These are phyloP conservation scores for Tangara arthus DNA, from an alignment of 2,797 vertebrate genomes.

Conservation along the genomic window DNA sequence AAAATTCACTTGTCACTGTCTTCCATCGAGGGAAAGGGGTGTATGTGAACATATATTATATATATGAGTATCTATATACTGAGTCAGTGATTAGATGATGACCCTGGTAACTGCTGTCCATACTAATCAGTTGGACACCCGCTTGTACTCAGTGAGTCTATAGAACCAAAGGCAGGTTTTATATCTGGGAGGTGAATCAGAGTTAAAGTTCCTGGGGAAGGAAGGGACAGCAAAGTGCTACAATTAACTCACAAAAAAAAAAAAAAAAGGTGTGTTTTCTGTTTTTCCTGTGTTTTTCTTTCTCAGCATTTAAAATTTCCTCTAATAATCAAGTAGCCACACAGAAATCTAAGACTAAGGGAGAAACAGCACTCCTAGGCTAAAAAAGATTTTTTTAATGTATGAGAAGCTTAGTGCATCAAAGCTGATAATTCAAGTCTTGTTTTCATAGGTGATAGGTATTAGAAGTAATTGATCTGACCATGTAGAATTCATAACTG, in stretches of 20 bases:
- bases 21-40: not conserved
- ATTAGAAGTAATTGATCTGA: not conserved
- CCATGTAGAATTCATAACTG: not conserved
- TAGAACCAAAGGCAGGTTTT: not conserved
- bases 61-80: not conserved
- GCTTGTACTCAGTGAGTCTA: not conserved
- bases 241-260: not conserved
- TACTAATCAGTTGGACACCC: not conserved
- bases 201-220: not conserved
- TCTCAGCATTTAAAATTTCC: not conserved
- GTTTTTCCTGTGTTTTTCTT: not conserved
- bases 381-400: not conserved
- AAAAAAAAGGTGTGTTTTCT: not conserved
- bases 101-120: not conserved
- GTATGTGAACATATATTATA: not conserved
- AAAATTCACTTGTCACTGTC: not conserved
- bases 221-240: not conserved
- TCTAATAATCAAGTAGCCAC: not conserved
- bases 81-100: not conserved
- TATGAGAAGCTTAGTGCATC: not conserved
- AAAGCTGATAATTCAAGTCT: not conserved
- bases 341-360: not conserved
- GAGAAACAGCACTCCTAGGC: not conserved
- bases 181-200: not conserved
- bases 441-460: not conserved